phyloP scores from a whole-genome alignment of 2,888 invertebrate species.

The Furcula furcula region DNA sequence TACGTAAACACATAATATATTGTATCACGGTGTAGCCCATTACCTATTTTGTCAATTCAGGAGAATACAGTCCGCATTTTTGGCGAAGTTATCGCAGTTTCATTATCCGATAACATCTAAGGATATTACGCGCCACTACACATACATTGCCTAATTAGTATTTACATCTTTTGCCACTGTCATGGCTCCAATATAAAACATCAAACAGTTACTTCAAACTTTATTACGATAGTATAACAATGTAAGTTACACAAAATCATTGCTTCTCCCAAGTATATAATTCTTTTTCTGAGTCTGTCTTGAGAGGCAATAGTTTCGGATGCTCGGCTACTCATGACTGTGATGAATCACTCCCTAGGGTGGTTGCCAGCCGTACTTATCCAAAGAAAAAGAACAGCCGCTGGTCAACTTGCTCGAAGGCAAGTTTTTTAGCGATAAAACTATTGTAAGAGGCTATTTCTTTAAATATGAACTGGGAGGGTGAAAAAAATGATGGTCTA shows the following conservation, averaged over 20 bases:
- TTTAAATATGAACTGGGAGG: slow-evolving; percentile 33
- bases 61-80: too few species aligned
- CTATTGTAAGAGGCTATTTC: slow-evolving; percentile 23
- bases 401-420: slow-evolving; percentile 27
- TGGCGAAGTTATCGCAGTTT: too few species aligned
- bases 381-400: slow-evolving; percentile 22
- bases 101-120: too few species aligned
- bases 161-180: too few species aligned
- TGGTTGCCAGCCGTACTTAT: slow-evolving; percentile 25
- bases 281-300: slow-evolving; percentile 17
- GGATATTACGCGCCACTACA: too few species aligned
- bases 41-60: too few species aligned
- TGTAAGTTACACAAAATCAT: slow-evolving; percentile 31
- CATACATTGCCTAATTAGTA: too few species aligned
- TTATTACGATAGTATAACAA: slow-evolving; percentile 14
- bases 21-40: too few species aligned
- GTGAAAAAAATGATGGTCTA: slow-evolving; percentile 28
- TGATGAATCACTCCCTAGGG: slow-evolving; percentile 44
- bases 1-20: too few species aligned
- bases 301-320: slow-evolving; percentile 18
- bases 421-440: slow-evolving; percentile 31
- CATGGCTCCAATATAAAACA: too few species aligned
- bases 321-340: slow-evolving; percentile 24
- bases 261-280: slow-evolving; percentile 28
- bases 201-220: background rate